Percentiles rank a stretch among this genome's conserved stretches.
These are phyloP conservation scores for Anodontia alba DNA, from an alignment of 2,888 invertebrate genomes.

Conservation along the genomic window DNA sequence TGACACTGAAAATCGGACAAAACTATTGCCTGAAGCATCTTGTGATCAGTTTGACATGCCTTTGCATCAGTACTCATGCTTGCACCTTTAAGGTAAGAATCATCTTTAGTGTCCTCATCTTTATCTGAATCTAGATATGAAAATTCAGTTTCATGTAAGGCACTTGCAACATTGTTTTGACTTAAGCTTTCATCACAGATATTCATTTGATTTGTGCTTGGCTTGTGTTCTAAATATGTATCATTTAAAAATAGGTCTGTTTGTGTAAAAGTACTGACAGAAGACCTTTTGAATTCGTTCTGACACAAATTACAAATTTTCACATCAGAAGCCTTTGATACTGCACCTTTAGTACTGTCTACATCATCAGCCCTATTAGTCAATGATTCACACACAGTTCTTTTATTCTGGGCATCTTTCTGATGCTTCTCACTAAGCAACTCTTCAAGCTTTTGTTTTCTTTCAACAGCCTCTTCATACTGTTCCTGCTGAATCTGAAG, in stretches of 20 bases:
- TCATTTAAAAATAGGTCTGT: neutral
- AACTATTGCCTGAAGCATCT: neutral
- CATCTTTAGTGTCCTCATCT: neutral
- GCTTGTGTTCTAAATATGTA: neutral
- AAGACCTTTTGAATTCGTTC: neutral
- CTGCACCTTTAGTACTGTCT: neutral
- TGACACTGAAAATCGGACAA: neutral
- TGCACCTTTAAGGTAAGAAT: neutral
- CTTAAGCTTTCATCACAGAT: neutral
- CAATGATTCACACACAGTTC: slow-evolving; percentile 5
- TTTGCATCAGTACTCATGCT: neutral
- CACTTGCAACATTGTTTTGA: neutral
- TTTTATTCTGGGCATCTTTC: slow-evolving; percentile 61
- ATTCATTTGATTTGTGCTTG: neutral
- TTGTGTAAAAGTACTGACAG: neutral
- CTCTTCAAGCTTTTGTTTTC: slow-evolving; percentile 57
- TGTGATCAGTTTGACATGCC: neutral
- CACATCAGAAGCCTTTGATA: neutral
- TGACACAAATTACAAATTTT: neutral
- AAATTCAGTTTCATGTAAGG: neutral
- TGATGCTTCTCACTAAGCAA: slow-evolving; percentile 56
- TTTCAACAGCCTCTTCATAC: slow-evolving; percentile 44
- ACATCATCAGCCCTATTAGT: neutral
- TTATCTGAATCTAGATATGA: neutral
- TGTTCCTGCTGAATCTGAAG: slow-evolving; percentile 53